Evolutionary conservation across 2,113 vertebrate species (phyloP).

Genomic region (Caranx ignobilis): DNA sequence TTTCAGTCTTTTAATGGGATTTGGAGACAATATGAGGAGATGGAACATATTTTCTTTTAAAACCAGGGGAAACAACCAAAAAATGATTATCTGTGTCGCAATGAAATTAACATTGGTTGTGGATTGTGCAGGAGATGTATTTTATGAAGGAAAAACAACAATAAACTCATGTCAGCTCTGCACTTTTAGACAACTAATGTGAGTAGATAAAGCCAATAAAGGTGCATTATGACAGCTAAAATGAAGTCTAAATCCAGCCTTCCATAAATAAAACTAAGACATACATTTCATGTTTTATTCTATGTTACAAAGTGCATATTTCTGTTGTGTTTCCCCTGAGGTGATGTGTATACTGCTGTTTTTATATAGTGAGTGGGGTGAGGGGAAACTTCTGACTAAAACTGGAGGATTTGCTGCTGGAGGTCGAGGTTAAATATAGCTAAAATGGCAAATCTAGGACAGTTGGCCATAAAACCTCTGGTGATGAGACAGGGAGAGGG

Average conservation of each 20-base stretch:
- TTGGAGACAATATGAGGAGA: neutral
- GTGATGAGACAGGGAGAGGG: slow-evolving; percentile 60
- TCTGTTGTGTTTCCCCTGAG: slow-evolving; percentile 1
- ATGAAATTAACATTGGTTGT: neutral
- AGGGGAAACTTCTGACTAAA: slow-evolving; percentile 7
- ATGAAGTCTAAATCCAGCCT: neutral
- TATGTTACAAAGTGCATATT: neutral
- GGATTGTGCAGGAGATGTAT: neutral
- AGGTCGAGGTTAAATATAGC: slow-evolving; percentile 80
- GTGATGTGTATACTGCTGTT: neutral
- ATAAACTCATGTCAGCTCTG: neutral
- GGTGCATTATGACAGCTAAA: neutral
- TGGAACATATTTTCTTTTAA: neutral
- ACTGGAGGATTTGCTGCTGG: slow-evolving; percentile 58
- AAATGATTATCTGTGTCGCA: neutral
- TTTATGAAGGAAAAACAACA: neutral
- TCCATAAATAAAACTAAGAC: neutral
- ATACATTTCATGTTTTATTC: neutral
- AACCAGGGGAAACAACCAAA: neutral
- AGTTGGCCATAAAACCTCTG: slow-evolving; percentile 74
- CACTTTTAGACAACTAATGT: neutral
- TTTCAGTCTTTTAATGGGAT: neutral
- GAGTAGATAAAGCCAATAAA: neutral
- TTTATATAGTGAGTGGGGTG: neutral
- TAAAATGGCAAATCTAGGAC: slow-evolving; percentile 80